Base-by-base conservation (phyloP, 2,113 vertebrate genomes). In the Callocephalon fimbriatum region DNA sequence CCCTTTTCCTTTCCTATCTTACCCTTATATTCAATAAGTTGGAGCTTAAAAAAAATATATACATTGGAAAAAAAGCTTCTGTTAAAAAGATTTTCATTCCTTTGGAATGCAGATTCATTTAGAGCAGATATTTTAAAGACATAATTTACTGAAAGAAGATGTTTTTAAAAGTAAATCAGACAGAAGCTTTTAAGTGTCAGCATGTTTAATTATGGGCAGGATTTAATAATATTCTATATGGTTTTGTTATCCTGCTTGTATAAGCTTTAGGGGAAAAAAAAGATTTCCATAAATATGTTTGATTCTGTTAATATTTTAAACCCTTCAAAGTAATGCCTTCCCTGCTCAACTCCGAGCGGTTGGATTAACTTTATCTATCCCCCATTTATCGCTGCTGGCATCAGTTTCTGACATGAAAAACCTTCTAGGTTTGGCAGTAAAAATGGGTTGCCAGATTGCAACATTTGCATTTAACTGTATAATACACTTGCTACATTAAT, bases 291-390 rank as follows among this genome's bases (percentile, higher is more conserved):
- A 91, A 97, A 96, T 96, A 96, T 97, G 96, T 96, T 95, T 92
- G 91, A 93, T 95, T 96, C 90, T 0, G 25, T 93, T 97, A 97
- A 97, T 97, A 97, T 94, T 84, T 96, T 97, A 97, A 98, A 90
- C 92, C 95, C 94, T 96, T 97, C 92, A 97, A 97, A 98, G 96
- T 93, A 97, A 97, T 97, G 90, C 90, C 92, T 97, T 94, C 88
- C 84, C 66, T 47, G 90, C 94, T 97, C 95, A 93, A 95, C 91
- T 96, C 90, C 75, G 83, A 96, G 93, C 72, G 3, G 81, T 78
- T 2, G 72, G 96, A 97, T 97, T 97, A 98, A 94, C 91, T 97
- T 96, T 96, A 95, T 97, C 96, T 96, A 37, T 92, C 70, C 94
- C 54, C 50, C 80, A 66, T 93, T 97, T 96, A 97, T 97, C 92